Percentiles rank a stretch among this genome's conserved stretches.
phyloP scores from a whole-genome alignment of 2,113 vertebrate species.

The Porphyrio hochstetteri region DNA sequence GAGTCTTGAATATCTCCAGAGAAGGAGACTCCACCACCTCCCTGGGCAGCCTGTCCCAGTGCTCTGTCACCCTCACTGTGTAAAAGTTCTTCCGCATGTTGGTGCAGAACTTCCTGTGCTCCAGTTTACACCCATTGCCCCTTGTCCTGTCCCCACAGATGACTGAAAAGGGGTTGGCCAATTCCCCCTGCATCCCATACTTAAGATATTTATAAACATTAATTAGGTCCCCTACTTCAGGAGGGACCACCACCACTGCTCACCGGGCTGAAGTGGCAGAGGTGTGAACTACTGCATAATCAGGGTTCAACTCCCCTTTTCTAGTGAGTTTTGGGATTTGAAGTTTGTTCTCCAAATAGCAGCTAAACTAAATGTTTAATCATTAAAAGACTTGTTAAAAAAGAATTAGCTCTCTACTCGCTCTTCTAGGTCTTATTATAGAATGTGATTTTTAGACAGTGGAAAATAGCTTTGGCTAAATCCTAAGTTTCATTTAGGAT shows the following conservation, averaged over 20 bases:
- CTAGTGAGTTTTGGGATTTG: neutral
- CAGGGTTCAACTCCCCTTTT: neutral
- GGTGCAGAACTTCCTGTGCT: too few relatives aligned
- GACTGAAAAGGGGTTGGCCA: too few relatives aligned
- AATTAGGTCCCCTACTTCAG: too few relatives aligned
- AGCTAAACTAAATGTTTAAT: neutral
- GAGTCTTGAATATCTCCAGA: too few relatives aligned
- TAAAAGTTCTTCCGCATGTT: too few relatives aligned
- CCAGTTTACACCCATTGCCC: too few relatives aligned
- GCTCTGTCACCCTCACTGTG: too few relatives aligned
- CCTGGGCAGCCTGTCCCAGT: too few relatives aligned
- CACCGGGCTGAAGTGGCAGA: neutral
- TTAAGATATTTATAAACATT: too few relatives aligned
- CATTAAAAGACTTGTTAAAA: neutral
- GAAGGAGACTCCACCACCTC: too few relatives aligned
- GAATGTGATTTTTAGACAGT: neutral
- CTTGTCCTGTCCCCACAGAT: too few relatives aligned
- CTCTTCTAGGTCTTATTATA: neutral
- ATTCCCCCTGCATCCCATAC: too few relatives aligned
- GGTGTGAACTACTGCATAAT: neutral
- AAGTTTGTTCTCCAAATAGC: neutral
- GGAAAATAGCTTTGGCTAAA: neutral
- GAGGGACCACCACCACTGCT: fast-evolving
- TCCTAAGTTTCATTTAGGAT: neutral
- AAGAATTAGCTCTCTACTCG: neutral